phyloP scores from a whole-genome alignment of 1,140 invertebrate species.

The Tetraneura akinire region DNA sequence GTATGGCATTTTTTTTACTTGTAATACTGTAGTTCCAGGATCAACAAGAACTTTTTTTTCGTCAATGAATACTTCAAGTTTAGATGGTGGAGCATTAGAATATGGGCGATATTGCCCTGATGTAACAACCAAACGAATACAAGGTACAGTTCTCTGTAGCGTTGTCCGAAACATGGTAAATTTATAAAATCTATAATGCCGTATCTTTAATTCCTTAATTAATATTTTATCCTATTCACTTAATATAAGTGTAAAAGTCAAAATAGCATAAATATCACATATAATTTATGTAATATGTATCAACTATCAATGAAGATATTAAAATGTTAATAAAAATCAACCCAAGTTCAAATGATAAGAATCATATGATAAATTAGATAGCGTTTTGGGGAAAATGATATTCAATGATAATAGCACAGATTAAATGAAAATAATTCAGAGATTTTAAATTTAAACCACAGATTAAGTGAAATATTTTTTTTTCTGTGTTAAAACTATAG shows the following conservation, averaged over 20 bases:
- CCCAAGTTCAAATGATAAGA: slow-evolving; percentile 49
- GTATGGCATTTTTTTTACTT: slow-evolving; percentile 66
- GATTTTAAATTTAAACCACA: too few relatives aligned
- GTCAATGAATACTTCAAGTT: slow-evolving; percentile 96
- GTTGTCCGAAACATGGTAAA: slow-evolving; percentile 39
- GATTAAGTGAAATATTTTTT: too few relatives aligned
- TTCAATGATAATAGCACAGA: too few relatives aligned
- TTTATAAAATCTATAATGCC: background rate
- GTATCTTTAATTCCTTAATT: background rate
- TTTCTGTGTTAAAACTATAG: too few relatives aligned
- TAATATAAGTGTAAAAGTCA: background rate
- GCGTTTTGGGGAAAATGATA: too few relatives aligned
- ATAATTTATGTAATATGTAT: background rate
- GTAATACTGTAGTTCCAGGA: slow-evolving; percentile 95
- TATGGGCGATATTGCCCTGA: slow-evolving; percentile 3
- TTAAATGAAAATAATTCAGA: too few relatives aligned
- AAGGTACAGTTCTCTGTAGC: slow-evolving; percentile 1
- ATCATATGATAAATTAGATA: slow-evolving; percentile 34
- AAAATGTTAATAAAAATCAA: slow-evolving; percentile 8
- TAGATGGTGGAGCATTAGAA: slow-evolving; percentile 37
- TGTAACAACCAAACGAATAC: slow-evolving; percentile 21
- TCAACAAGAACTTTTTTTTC: slow-evolving; percentile 91
- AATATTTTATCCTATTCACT: background rate
- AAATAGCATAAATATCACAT: background rate
- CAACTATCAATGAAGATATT: background rate